These are phyloP conservation scores for Chaetoderma sp. DNA, from an alignment of 2,888 invertebrate species.

Conservation along the genomic window DNA sequence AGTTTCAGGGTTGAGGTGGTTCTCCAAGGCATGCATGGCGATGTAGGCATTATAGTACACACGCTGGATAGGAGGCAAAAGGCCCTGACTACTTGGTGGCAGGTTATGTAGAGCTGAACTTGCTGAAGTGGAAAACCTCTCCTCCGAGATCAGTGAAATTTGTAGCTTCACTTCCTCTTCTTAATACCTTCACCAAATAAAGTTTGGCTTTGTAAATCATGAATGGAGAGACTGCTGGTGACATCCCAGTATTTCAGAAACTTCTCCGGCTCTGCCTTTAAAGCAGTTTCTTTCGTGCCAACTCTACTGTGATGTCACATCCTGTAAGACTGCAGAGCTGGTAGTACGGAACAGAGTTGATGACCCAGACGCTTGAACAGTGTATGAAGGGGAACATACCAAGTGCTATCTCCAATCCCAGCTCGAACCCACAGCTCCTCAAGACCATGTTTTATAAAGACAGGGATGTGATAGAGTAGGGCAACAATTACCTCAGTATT, in stretches of 20 bases:
- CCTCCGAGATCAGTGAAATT: no score
- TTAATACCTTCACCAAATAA: conserved; percentile 14
- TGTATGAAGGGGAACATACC: not conserved
- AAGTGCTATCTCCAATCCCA: no score
- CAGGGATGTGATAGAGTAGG: no score
- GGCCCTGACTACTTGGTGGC: conserved; percentile 9
- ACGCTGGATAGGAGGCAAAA: conserved; percentile 12
- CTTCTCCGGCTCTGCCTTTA: conserved; percentile 15
- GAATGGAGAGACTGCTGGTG: not conserved
- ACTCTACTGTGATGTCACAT: conserved; percentile 18
- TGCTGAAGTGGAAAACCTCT: no score
- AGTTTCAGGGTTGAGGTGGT: not conserved
- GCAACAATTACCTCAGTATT: no score
- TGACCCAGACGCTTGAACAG: not conserved
- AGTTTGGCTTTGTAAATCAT: not conserved
- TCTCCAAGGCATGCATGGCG: conserved; percentile 10
- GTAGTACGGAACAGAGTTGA: conserved; percentile 10
- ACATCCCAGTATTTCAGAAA: no score
- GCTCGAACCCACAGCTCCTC: no score
- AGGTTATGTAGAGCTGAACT: conserved; percentile 2
- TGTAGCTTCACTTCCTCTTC: conserved; percentile 4
- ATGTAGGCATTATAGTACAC: conserved; percentile 5
- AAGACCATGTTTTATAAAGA: no score
- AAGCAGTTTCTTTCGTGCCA: conserved; percentile 13
- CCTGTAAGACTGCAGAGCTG: conserved; percentile 15